Percentiles rank a stretch among this genome's conserved stretches.
Evolutionary conservation across 2,888 invertebrate species (phyloP).

Genomic region (Unio pictorum): DNA sequence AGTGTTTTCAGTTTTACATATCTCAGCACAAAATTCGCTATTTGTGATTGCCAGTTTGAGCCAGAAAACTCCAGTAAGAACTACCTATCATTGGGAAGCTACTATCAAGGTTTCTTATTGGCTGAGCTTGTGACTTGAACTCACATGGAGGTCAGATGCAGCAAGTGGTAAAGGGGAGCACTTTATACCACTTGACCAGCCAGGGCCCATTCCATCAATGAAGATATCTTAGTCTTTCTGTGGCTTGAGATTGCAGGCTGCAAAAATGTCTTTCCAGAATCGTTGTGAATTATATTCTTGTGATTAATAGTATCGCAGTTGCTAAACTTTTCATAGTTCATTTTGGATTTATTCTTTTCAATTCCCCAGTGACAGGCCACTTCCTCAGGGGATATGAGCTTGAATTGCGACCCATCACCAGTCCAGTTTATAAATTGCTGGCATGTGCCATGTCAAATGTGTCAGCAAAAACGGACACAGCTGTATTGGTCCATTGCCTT

Average conservation of each 20-base stretch:
- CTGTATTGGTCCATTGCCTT: constrained; percentile 88
- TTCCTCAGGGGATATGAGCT: constrained; percentile 97
- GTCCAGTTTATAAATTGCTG: constrained; percentile 99
- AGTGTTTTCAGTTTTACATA: too few relatives aligned
- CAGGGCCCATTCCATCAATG: too few relatives aligned
- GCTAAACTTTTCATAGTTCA: constrained; percentile 99
- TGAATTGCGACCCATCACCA: constrained; percentile 99
- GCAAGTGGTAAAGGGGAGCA: too few relatives aligned
- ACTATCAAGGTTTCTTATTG: too few relatives aligned
- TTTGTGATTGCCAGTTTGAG: too few relatives aligned
- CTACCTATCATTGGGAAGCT: too few relatives aligned
- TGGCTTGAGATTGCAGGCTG: constrained; percentile 66
- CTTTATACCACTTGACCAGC: too few relatives aligned
- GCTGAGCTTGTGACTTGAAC: too few relatives aligned
- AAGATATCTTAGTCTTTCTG: constrained; percentile 67
- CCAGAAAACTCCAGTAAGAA: too few relatives aligned
- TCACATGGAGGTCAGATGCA: too few relatives aligned
- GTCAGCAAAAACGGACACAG: constrained; percentile 98
- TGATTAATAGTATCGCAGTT: constrained; percentile 98
- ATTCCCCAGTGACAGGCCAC: constrained; percentile 73
- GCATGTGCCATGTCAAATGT: constrained; percentile 92
- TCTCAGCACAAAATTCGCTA: too few relatives aligned
- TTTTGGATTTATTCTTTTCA: constrained; percentile 75
- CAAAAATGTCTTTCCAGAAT: constrained; percentile 91
- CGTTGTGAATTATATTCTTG: constrained; percentile 99